Conservation (phyloP, 2,888 invertebrate genomes). For the Pilophorus perplexus region DNA sequence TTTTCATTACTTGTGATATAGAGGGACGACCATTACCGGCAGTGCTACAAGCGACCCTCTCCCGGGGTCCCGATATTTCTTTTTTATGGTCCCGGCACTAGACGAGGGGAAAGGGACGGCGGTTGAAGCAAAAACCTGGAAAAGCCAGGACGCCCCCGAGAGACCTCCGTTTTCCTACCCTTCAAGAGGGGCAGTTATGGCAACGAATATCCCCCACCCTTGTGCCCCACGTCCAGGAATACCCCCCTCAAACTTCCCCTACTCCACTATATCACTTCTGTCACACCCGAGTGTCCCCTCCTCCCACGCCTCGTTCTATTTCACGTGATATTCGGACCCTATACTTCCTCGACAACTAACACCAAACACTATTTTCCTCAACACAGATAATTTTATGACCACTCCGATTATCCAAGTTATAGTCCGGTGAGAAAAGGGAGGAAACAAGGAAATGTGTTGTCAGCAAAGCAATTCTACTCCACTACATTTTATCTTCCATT, state of each 20-base stretch:
- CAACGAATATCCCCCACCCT: constrained; percentile 27
- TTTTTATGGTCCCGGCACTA: constrained; percentile 15
- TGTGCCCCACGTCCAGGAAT: too few relatives aligned
- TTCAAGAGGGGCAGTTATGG: constrained; percentile 35
- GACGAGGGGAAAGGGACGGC: background rate
- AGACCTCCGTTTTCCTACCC: background rate
- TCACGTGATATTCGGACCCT: too few relatives aligned
- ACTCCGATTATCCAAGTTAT: constrained; percentile 20
- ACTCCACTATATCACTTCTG: constrained; percentile 34
- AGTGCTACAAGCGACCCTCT: constrained; percentile 39
- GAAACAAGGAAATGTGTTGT: too few relatives aligned
- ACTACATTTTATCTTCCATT: too few relatives aligned
- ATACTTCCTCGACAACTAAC: too few relatives aligned
- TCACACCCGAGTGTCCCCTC: too few relatives aligned
- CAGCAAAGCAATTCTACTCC: too few relatives aligned
- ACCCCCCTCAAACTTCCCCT: background rate
- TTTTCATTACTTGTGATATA: constrained; percentile 40
- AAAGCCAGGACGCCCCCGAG: background rate
- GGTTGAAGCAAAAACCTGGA: too few relatives aligned
- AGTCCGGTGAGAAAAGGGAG: too few relatives aligned
- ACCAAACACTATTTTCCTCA: background rate
- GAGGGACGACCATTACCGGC: constrained; percentile 38
- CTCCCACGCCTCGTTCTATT: too few relatives aligned
- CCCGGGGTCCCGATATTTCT: constrained; percentile 33
- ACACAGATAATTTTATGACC: constrained; percentile 1